Evolutionary conservation across 2,888 invertebrate species (phyloP).

Genomic region (Agrochola circellaris): DNA sequence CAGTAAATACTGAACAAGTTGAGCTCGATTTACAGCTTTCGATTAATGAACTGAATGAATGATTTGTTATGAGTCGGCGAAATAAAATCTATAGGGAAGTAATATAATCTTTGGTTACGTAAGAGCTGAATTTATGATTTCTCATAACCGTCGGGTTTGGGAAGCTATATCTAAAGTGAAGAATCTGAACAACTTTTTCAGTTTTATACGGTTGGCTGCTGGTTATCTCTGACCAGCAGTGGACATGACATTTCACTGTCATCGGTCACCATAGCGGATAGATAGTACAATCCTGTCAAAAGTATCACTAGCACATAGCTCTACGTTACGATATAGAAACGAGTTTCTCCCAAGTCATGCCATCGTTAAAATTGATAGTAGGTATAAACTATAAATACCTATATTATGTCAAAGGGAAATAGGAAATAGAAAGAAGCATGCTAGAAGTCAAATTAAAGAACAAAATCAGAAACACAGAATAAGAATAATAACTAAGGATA

Average conservation of each 20-base stretch:
- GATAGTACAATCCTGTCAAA: neutral
- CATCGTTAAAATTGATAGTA: neutral
- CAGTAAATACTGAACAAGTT: constrained; percentile 3
- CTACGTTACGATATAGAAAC: neutral
- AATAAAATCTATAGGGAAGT: neutral
- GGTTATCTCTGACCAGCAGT: neutral
- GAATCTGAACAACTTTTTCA: neutral
- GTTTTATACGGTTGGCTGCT: neutral
- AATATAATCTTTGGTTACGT: neutral
- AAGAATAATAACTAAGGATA: too few relatives aligned
- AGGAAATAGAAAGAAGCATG: too few relatives aligned
- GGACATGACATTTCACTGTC: neutral
- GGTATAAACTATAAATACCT: neutral
- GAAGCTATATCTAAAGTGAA: too few relatives aligned
- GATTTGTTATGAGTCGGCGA: neutral
- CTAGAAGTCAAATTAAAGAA: too few relatives aligned
- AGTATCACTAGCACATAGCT: neutral
- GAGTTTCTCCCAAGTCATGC: neutral
- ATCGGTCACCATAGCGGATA: neutral
- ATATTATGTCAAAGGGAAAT: too few relatives aligned
- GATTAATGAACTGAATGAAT: too few relatives aligned
- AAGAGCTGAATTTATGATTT: neutral
- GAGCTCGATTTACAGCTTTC: neutral
- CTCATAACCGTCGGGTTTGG: too few relatives aligned
- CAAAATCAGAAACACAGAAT: too few relatives aligned